Conservation (phyloP, 2,113 vertebrate genomes). For the Leucoraja erinaceus region DNA sequence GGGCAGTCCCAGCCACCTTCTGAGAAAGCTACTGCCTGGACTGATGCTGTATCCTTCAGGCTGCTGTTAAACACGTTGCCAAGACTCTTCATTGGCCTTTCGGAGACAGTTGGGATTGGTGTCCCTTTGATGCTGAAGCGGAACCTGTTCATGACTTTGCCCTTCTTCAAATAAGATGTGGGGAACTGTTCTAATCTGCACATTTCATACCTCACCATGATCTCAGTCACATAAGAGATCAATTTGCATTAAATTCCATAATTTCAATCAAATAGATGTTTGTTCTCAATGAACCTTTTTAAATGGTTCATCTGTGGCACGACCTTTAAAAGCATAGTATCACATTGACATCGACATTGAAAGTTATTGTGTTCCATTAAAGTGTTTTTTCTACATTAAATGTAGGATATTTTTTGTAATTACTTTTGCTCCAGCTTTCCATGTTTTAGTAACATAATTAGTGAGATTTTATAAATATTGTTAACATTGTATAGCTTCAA, state of each 20-base stretch:
- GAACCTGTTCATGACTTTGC: too few relatives aligned
- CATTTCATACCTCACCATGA: background rate
- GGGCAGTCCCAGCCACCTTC: too few relatives aligned
- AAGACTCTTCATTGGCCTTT: too few relatives aligned
- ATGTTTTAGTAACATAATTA: background rate
- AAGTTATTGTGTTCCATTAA: background rate
- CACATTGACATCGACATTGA: background rate
- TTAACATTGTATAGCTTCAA: background rate
- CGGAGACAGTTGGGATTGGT: too few relatives aligned
- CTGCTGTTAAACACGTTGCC: too few relatives aligned
- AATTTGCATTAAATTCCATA: background rate
- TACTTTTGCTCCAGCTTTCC: background rate
- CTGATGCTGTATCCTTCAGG: too few relatives aligned
- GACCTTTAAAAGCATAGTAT: background rate
- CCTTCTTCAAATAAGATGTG: too few relatives aligned
- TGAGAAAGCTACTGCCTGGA: too few relatives aligned
- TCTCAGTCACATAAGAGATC: background rate
- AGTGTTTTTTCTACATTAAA: background rate
- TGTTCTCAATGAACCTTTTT: background rate
- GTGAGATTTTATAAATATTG: background rate
- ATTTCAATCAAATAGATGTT: background rate
- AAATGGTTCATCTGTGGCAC: background rate
- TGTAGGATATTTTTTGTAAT: background rate
- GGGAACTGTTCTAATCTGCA: background rate
- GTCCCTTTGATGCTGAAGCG: too few relatives aligned